phyloP scores from a whole-genome alignment of 2,113 vertebrate genomes.

The Cathartes aura region DNA sequence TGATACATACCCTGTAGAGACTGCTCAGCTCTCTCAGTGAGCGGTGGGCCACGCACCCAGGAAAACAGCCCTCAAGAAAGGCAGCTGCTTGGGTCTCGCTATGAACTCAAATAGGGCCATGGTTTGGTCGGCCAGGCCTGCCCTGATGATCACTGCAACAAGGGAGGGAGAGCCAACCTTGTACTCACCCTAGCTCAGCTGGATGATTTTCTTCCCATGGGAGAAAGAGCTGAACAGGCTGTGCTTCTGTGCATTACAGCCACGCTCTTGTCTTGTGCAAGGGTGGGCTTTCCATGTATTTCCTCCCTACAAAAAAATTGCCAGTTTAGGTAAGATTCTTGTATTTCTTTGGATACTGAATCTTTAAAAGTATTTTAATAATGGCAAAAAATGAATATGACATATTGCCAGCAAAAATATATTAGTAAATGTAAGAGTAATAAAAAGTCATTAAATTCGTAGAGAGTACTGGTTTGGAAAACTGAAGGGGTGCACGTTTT shows the following conservation, averaged over 20 bases:
- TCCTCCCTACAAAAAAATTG: background rate
- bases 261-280: background rate
- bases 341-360: background rate
- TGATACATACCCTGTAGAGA: background rate
- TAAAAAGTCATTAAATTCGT: background rate
- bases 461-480: background rate
- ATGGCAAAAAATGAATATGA: background rate
- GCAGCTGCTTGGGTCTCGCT: background rate
- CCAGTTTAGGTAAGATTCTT: background rate
- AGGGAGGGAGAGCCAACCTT: background rate
- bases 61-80: background rate
- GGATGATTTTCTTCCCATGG: background rate
- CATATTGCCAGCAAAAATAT: background rate
- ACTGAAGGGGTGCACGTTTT: background rate
- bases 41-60: rapidly evolving
- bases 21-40: background rate
- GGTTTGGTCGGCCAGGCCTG: background rate
- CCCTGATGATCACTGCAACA: rapidly evolving
- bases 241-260: background rate
- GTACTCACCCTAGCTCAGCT: background rate
- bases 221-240: background rate
- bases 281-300: background rate
- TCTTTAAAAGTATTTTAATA: background rate
- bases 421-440: background rate
- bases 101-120: rapidly evolving